Evolutionary conservation across 2,888 invertebrate species (phyloP).

Genomic region (Caenorhabditis zanzibari): DNA sequence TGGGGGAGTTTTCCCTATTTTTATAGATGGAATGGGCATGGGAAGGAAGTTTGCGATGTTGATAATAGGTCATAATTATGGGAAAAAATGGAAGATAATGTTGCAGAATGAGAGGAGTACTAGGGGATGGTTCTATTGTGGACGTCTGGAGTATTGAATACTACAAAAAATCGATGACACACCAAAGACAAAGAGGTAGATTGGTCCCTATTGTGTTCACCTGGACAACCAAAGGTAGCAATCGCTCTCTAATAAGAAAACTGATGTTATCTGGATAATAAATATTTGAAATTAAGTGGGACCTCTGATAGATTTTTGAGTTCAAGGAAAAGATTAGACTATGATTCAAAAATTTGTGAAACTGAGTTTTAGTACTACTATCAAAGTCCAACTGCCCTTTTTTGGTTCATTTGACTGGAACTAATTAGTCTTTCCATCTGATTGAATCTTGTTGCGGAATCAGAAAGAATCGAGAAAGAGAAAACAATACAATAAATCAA

Average conservation of each 20-base stretch:
- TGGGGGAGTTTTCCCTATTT: neutral
- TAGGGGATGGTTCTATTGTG: no score
- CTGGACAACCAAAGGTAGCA: no score
- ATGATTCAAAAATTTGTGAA: neutral
- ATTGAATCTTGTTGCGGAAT: constrained; percentile 20
- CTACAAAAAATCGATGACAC: no score
- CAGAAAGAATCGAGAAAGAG: neutral
- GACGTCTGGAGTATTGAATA: no score
- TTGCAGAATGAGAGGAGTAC: no score
- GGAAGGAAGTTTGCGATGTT: neutral
- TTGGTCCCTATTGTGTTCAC: no score
- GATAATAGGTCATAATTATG: neutral
- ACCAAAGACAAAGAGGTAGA: no score
- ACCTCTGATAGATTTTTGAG: no score
- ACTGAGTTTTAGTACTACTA: neutral
- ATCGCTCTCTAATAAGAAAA: no score
- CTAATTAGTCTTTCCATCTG: constrained; percentile 24
- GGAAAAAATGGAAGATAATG: no score
- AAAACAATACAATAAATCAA: constrained; percentile 29
- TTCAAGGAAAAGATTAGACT: neutral
- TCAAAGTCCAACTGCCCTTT: constrained; percentile 23
- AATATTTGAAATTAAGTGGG: no score
- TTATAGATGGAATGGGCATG: neutral
- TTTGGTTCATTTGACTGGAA: constrained; percentile 43
- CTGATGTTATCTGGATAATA: no score